Base-by-base conservation (phyloP, 1,140 invertebrate species). In the Drosophila sp. region DNA sequence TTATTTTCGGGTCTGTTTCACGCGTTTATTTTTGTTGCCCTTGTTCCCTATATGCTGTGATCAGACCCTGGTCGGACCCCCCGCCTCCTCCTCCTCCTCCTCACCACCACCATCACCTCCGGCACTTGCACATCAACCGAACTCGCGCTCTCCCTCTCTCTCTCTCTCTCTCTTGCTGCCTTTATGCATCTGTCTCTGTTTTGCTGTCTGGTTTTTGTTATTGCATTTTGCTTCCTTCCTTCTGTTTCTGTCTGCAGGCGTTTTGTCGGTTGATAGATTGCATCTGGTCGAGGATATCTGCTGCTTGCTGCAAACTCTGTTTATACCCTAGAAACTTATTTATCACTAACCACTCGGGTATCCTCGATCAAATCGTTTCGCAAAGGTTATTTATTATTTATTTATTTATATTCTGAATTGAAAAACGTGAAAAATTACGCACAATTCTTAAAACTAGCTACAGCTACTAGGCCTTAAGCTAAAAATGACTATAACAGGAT, bases 261-360 rank as follows among this genome's bases (percentile, higher is more conserved):
- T 74, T 87, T 87, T 87, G 76, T 76, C 76, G 64, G 67, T 84
- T 87, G 83, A 87, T 87, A 87, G 83, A 87, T 87, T 80, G 83
- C 83, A 87, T 84, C 76, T 87, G 83, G 75, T 78, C 75, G 73
- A 69, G 72, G 72, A 75, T 76, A 69, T 76, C 73, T 76, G 72
- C 76, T 69, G 73, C 72, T 73, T 65, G 56, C 56, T 58, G 17
- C 32, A 58, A 73, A 76, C 44, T 50, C 44, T 27, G 44, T 27
- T 50, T 1, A 50, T 50, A 50, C 44, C 44, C 44, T 50, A 27
- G 44, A 50, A n/a, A 50, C 25, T 3, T 10, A 27, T 23, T 27
- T 11, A 38, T 1, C 44, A 27, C 44, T 27, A 38, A 38, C 3
- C 44, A 23, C 3, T 50, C 3, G 44, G 44, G 44, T 23, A 47